Evolutionary conservation across 92 coral and sea anemone species (phyloP), one percentile per base, ranked within the genome.

Genomic region (Zoanthus sociatus): DNA sequence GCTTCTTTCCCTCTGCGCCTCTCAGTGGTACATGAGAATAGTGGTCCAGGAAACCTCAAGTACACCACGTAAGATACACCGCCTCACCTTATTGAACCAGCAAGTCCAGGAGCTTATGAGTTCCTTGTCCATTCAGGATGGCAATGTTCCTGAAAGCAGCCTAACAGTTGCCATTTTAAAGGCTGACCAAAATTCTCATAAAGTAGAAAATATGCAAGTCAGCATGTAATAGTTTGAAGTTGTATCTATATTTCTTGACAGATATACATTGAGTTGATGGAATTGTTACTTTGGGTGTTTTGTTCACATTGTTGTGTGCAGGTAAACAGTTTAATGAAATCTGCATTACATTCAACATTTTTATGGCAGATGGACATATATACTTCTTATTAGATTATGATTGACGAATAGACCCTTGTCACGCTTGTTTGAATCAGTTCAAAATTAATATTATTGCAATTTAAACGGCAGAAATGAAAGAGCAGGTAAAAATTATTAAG

Each of bases 31-130:
- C 74, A 60, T 84, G 73, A 79, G 87, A 61, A 51, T 88, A 30
- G 32, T 88, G 26, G 87, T 91, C 73, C 94, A 91, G 58, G 82
- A 77, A 77, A 66, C 87, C 68, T 68, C 89, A 71, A 78, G 83
- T 31, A 76, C 88, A 55, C 91, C 87, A 76, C 30, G 67, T 84
- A 88, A 91, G 47, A 76, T 55, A 78, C 79, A 61, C 70, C 61
- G 75, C 63, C 75, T 88, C 66, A 74, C 58, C 21, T 87, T 91
- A 77, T 91, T 77, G 66, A 84, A 91, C 84, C 86, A 88, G 82
- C 91, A 91, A 73, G 91, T 83, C 44, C 69, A 91, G 64, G 88
- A 88, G 68, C 89, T 91, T 32, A 45, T 32, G 71, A 73, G 64
- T 42, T 73, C n/a, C 78, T 51, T 87, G 72, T 44, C 82, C 69